A percentile compares a stretch with the other conserved stretches of the same genome.
These are phyloP conservation scores for Rhimphoctona megacephalus DNA, from an alignment of 2,888 invertebrate genomes.

Conservation along the genomic window DNA sequence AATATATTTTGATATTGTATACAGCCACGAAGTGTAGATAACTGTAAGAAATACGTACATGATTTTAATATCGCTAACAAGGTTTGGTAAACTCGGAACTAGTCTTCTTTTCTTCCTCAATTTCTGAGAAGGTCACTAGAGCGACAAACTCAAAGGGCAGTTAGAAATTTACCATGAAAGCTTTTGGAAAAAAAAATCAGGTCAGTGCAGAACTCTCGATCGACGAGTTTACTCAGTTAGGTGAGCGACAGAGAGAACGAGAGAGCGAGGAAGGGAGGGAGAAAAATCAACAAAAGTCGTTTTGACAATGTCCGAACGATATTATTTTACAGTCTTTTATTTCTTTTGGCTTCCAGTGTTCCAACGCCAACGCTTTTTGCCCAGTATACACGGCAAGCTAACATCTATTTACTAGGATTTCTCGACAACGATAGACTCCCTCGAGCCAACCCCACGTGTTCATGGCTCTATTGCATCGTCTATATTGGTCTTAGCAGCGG, in stretches of 20 bases:
- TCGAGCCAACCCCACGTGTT: constrained; percentile 62
- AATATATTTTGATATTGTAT: not conserved
- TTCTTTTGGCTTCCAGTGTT: constrained; percentile 62
- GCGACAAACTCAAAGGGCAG: constrained; percentile 12
- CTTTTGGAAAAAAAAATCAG: constrained; percentile 2
- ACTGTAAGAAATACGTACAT: not conserved
- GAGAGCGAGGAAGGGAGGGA: not conserved
- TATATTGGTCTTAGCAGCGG: constrained; percentile 50
- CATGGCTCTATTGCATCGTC: constrained; percentile 61
- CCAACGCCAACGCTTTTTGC: constrained; percentile 58
- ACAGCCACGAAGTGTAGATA: not conserved
- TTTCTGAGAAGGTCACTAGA: not conserved
- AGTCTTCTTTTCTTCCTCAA: not conserved
- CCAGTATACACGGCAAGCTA: constrained; percentile 8
- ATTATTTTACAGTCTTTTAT: constrained; percentile 40
- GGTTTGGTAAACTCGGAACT: not conserved
- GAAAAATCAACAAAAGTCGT: constrained; percentile 34
- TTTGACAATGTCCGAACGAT: constrained; percentile 30
- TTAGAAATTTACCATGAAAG: constrained; percentile 27
- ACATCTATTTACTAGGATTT: constrained; percentile 77
- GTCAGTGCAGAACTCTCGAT: constrained; percentile 19
- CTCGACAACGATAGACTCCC: constrained; percentile 70
- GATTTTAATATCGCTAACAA: not conserved
- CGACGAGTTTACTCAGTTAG: constrained; percentile 26
- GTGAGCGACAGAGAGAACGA: not conserved